These are phyloP conservation scores for Mythimna impura DNA, from an alignment of 2,888 invertebrate species.

Conservation along the genomic window DNA sequence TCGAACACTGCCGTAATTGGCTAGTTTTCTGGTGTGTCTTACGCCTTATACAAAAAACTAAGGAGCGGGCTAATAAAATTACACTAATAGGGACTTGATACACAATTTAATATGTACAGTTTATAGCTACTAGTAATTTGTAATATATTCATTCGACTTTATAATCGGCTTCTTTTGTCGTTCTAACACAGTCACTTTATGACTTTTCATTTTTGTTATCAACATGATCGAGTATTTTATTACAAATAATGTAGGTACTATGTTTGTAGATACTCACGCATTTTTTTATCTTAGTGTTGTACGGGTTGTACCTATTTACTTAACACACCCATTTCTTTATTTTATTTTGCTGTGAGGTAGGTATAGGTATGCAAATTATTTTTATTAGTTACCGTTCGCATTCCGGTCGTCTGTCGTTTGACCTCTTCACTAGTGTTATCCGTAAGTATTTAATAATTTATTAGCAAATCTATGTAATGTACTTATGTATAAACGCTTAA, in stretches of 20 bases:
- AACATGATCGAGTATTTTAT: constrained; percentile 21
- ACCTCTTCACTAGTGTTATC: constrained; percentile 5
- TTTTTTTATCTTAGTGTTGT: constrained; percentile 24
- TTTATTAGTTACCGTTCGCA: neutral
- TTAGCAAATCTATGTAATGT: constrained; percentile 14
- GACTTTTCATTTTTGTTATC: constrained; percentile 32
- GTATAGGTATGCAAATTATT: neutral
- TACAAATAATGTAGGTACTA: constrained; percentile 7
- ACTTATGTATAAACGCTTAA: constrained; percentile 6
- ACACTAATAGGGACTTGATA: neutral
- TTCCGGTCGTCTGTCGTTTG: constrained; percentile 6
- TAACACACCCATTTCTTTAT: neutral
- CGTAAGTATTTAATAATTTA: constrained; percentile 7
- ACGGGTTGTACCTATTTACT: neutral
- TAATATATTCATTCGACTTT: neutral
- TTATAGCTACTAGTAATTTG: neutral
- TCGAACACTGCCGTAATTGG: too few species aligned
- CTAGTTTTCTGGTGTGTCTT: neutral
- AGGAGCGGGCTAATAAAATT: neutral
- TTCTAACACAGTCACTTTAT: constrained; percentile 4
- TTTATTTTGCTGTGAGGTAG: neutral
- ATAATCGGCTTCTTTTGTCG: neutral
- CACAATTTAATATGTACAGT: neutral
- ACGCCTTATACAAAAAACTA: neutral
- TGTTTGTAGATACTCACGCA: neutral